These are phyloP conservation scores for Tribolium madens DNA, from an alignment of 1,140 invertebrate genomes.

Conservation along the genomic window DNA sequence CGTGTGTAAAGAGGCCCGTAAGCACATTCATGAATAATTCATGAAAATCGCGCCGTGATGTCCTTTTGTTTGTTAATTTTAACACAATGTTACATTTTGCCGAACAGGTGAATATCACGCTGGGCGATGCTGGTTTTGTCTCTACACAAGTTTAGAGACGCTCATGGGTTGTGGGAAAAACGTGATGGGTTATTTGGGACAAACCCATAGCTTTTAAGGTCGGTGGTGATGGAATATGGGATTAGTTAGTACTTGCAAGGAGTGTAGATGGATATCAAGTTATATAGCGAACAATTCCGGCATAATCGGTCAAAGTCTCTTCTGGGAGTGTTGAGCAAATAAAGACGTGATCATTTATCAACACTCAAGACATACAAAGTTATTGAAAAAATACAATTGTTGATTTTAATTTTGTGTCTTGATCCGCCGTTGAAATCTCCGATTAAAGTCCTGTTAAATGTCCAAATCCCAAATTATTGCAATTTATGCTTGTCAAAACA, in stretches of 20 bases:
- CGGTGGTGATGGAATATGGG: not conserved
- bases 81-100: constrained; percentile 44
- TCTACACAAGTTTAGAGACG: constrained; percentile 29
- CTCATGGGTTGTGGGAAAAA: constrained; percentile 17
- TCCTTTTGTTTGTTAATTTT: constrained; percentile 44
- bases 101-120: constrained; percentile 40
- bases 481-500: too few relatives aligned
- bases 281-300: too few relatives aligned
- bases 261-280: not conserved
- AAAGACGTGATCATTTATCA: too few relatives aligned
- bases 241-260: not conserved
- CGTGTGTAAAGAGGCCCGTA: constrained; percentile 21
- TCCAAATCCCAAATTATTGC: too few relatives aligned
- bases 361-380: too few relatives aligned
- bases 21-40: constrained; percentile 36
- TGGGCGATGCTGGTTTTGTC: constrained; percentile 1
- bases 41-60: constrained; percentile 38
- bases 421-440: too few relatives aligned
- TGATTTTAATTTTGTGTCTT: too few relatives aligned
- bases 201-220: not conserved
- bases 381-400: too few relatives aligned
- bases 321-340: too few relatives aligned
- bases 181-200: not conserved
- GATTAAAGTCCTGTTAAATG: too few relatives aligned
- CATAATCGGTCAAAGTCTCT: too few relatives aligned